These are phyloP conservation scores for Drosophila koepferae DNA, from an alignment of 2,888 invertebrate species.

Conservation along the genomic window DNA sequence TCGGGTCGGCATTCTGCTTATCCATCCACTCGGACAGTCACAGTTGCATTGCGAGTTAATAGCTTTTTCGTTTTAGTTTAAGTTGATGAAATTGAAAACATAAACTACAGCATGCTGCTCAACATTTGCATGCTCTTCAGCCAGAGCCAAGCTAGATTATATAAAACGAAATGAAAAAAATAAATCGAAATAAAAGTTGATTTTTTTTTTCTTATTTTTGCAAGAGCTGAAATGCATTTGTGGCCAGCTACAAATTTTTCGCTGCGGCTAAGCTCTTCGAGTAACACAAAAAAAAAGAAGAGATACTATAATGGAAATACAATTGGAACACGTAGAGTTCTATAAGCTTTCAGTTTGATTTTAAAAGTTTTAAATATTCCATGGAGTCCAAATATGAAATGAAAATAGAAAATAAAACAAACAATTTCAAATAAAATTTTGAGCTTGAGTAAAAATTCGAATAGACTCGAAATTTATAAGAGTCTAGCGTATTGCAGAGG, in stretches of 20 bases:
- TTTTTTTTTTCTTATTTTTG: not conserved
- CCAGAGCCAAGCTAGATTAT: not conserved
- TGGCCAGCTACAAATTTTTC: not conserved
- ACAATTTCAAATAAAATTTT: not conserved
- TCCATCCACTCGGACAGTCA: conserved; percentile 36
- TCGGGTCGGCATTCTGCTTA: conserved; percentile 2
- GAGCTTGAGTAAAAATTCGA: not conserved
- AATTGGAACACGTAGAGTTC: not conserved
- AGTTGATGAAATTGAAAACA: conserved; percentile 66
- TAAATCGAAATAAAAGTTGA: not conserved
- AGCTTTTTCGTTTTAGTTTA: conserved; percentile 69
- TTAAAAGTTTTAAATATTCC: not conserved
- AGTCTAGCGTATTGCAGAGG: conserved; percentile 12
- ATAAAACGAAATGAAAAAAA: not conserved
- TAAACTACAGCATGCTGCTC: conserved; percentile 42
- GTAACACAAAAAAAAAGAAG: not conserved
- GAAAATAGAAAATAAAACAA: not conserved
- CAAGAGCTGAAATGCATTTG: conserved; percentile 1
- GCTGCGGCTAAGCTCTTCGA: not conserved
- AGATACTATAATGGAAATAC: not conserved
- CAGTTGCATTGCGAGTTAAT: conserved; percentile 61
- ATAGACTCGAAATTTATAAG: not conserved
- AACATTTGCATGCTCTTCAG: conserved; percentile 39
- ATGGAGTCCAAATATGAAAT: not conserved
- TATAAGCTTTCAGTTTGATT: not conserved